Conservation (phyloP, 2,797 vertebrate species). For the Amblyraja radiata region DNA sequence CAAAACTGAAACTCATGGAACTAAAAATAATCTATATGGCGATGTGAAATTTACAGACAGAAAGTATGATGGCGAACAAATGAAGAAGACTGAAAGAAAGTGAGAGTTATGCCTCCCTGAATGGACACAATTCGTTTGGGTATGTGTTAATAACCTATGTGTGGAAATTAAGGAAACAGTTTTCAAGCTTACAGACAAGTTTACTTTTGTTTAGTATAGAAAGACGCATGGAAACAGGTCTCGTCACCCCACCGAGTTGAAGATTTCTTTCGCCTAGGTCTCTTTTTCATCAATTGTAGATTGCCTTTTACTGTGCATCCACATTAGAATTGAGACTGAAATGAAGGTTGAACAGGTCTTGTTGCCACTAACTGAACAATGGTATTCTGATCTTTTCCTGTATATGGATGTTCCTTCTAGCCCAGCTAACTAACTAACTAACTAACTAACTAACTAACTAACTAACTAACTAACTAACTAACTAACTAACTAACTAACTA, state of each 20-base stretch:
- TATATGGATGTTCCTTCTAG: too few relatives aligned
- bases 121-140: not conserved
- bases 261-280: not conserved
- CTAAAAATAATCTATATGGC: not conserved
- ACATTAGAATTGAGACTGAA: not conserved
- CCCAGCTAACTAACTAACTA: too few relatives aligned
- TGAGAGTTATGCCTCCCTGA: not conserved
- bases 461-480: too few relatives aligned
- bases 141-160: not conserved
- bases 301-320: too few relatives aligned
- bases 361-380: not conserved
- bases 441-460: too few relatives aligned
- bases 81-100: not conserved
- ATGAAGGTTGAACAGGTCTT: not conserved
- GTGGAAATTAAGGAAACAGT: too few relatives aligned
- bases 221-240: too few relatives aligned
- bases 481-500: too few relatives aligned
- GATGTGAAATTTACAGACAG: not conserved
- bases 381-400: not conserved
- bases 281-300: not conserved
- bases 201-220: too few relatives aligned
- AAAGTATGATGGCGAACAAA: not conserved
- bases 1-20: not conserved
- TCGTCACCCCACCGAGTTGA: too few relatives aligned
- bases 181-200: not conserved